Evolutionary conservation across 2,797 vertebrate genomes (phyloP).

Genomic region (Decapterus maruadsi): DNA sequence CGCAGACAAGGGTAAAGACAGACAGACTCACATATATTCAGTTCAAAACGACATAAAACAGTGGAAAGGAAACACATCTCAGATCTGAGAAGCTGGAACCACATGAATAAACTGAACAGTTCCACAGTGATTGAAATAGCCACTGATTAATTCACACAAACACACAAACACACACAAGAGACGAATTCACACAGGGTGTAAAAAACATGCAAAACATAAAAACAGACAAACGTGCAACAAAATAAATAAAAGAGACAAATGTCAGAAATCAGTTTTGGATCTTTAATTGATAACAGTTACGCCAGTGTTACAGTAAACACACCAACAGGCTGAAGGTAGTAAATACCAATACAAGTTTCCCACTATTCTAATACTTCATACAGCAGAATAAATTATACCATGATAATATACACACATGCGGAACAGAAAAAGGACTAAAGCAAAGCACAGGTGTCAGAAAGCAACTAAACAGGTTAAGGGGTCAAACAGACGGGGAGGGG

Average conservation of each 20-base stretch:
- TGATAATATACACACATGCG: slow-evolving; percentile 94
- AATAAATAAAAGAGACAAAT: slow-evolving; percentile 34
- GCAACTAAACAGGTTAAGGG: slow-evolving; percentile 81
- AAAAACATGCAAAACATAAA: background rate
- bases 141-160: background rate
- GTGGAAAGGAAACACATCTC: background rate
- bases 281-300: slow-evolving; percentile 99
- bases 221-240: background rate
- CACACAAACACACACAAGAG: background rate
- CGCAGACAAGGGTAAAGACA: background rate
- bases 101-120: background rate
- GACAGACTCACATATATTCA: background rate
- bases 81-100: background rate
- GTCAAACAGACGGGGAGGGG: slow-evolving; percentile 64
- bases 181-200: no score
- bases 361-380: slow-evolving; percentile 99
- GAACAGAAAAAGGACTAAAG: slow-evolving; percentile 85
- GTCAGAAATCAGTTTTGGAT: slow-evolving; percentile 79
- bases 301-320: slow-evolving; percentile 99
- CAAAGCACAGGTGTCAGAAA: slow-evolving; percentile 86
- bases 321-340: slow-evolving; percentile 99
- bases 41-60: background rate
- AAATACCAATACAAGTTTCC: slow-evolving; percentile 98
- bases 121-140: background rate
- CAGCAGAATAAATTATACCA: slow-evolving; percentile 99